A percentile compares a stretch with the other conserved stretches of the same genome.
Evolutionary conservation across 2,888 invertebrate species (phyloP).

Genomic region (Conomelus anceps): DNA sequence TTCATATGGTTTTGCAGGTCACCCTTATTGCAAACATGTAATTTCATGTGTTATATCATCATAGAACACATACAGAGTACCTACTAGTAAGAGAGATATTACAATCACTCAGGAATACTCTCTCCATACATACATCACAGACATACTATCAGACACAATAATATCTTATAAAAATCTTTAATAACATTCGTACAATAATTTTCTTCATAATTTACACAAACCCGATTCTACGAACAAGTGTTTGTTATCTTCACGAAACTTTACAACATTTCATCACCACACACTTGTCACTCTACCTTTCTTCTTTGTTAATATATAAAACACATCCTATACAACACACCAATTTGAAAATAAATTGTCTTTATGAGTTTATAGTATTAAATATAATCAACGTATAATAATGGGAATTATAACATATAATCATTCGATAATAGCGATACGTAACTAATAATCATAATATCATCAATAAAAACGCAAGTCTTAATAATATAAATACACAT

Average conservation of each 20-base stretch:
- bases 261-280: not conserved
- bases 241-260: not conserved
- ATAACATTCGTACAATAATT: not conserved
- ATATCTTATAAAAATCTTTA: not conserved
- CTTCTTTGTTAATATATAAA: not conserved
- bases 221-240: not conserved
- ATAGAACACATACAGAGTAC: not conserved
- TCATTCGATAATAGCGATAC: not conserved
- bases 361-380: not conserved
- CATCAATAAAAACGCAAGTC: not conserved
- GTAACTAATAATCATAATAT: not conserved
- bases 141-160: not conserved
- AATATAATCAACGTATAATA: not conserved
- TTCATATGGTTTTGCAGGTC: not conserved
- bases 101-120: not conserved
- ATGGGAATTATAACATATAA: not conserved
- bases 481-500: not conserved
- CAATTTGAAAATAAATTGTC: not conserved
- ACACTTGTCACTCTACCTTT: not conserved
- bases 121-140: too few species aligned
- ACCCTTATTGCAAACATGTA: not conserved
- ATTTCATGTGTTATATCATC: not conserved
- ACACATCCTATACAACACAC: not conserved
- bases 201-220: not conserved
- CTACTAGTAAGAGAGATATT: not conserved